Evolutionary conservation across 2,797 vertebrate species (phyloP).

Genomic region (Manis crassicaudata): DNA sequence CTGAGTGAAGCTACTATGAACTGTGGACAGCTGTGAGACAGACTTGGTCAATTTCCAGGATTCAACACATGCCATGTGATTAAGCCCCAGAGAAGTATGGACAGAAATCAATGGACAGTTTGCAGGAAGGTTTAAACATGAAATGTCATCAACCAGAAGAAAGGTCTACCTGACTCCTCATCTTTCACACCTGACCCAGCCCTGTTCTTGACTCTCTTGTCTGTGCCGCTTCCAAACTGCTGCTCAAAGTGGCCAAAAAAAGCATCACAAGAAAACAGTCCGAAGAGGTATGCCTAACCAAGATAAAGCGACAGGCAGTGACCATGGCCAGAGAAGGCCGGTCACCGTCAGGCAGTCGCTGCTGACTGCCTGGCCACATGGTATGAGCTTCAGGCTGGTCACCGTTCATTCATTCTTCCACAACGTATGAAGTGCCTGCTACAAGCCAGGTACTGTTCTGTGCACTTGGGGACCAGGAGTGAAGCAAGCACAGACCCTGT

Average conservation of each 20-base stretch:
- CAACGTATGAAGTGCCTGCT: too few relatives aligned
- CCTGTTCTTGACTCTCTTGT: background rate
- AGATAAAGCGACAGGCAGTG: background rate
- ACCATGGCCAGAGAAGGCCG: background rate
- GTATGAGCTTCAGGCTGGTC: accelerated
- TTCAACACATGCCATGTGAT: background rate
- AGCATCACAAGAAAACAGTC: background rate
- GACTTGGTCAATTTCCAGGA: background rate
- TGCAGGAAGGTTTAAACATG: background rate
- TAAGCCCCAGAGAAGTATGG: background rate
- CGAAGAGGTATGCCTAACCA: background rate
- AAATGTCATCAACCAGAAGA: background rate
- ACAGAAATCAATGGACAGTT: background rate
- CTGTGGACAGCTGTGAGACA: background rate
- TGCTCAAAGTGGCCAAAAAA: background rate
- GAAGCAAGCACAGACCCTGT: background rate
- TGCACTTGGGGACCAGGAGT: accelerated
- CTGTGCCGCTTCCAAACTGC: background rate
- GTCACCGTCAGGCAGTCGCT: accelerated
- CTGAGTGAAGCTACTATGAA: background rate
- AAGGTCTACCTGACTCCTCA: background rate
- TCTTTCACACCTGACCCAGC: background rate
- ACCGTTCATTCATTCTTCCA: background rate
- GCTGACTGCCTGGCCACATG: background rate
- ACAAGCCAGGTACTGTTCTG: background rate